Conservation (phyloP, 2,888 invertebrate species). For the Exephanes ischioxanthus region DNA sequence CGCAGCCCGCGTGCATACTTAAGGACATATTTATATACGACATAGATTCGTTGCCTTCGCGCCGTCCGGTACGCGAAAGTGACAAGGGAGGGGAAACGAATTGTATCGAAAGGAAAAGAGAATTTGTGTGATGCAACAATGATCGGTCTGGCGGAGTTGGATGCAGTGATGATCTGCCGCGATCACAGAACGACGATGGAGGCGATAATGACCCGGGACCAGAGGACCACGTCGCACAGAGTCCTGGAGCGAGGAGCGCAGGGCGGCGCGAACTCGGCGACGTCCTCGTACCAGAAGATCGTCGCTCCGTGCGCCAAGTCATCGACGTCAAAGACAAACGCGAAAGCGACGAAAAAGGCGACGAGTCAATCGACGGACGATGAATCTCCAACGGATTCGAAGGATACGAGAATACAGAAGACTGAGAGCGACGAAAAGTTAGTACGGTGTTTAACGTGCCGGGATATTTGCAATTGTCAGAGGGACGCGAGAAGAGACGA, state of each 20-base stretch:
- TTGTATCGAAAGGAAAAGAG: neutral
- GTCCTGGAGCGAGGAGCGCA: conserved; percentile 72
- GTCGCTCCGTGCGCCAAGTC: conserved; percentile 30
- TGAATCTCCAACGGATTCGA: conserved; percentile 24
- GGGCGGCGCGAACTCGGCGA: conserved; percentile 54
- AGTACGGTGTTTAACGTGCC: conserved; percentile 46
- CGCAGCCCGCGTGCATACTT: conserved; percentile 45
- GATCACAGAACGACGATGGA: conserved; percentile 74
- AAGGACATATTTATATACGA: conserved; percentile 2
- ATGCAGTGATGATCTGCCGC: conserved; percentile 69
- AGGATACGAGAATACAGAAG: conserved; percentile 53
- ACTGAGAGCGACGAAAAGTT: conserved; percentile 51
- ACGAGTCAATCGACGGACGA: conserved; percentile 29
- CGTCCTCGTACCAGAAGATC: conserved; percentile 58
- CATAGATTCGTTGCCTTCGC: neutral
- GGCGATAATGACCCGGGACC: conserved; percentile 80
- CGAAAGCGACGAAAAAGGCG: conserved; percentile 26
- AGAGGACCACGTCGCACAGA: conserved; percentile 82
- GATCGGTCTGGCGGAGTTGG: conserved; percentile 65
- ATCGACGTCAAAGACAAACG: conserved; percentile 24
- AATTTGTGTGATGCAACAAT: conserved; percentile 73
- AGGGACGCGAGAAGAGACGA: conserved; percentile 65
- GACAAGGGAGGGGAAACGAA: conserved; percentile 20
- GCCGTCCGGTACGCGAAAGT: conserved; percentile 29
- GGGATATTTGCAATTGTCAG: conserved; percentile 56